Evolutionary conservation across 1,140 invertebrate genomes (phyloP).

Genomic region (Sinella curviseta): DNA sequence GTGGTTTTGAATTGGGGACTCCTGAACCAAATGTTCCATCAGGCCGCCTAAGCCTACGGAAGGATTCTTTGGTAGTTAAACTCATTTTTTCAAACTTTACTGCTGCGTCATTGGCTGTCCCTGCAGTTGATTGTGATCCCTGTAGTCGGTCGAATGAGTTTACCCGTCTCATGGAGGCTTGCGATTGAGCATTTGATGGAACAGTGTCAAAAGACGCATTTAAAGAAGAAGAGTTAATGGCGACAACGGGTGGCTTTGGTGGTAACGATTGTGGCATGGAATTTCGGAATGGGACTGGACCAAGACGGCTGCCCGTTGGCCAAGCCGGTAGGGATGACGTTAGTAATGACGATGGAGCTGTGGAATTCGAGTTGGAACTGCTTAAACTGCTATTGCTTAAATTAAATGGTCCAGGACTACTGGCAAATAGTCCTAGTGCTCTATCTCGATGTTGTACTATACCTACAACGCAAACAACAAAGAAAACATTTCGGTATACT

Average conservation of each 20-base stretch:
- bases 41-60: constrained; percentile 20
- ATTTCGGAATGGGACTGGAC: constrained; percentile 46
- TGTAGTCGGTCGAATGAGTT: constrained; percentile 27
- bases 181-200: neutral
- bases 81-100: neutral
- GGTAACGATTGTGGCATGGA: constrained; percentile 43
- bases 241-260: constrained; percentile 38
- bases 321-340: constrained; percentile 34
- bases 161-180: constrained; percentile 19
- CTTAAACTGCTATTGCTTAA: constrained; percentile 44
- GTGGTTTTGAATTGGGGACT: constrained; percentile 24
- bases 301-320: constrained; percentile 37
- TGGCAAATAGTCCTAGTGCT: constrained; percentile 2
- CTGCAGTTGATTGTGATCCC: neutral
- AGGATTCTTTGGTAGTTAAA: neutral
- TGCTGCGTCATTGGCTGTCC: neutral
- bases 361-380: constrained; percentile 39
- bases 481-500: neutral
- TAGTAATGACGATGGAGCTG: constrained; percentile 18
- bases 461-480: constrained; percentile 29
- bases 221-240: neutral
- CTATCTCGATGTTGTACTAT: constrained; percentile 43
- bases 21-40: constrained; percentile 10
- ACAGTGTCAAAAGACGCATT: constrained; percentile 1
- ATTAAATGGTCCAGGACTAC: constrained; percentile 10